Base-by-base conservation (phyloP, 1,140 invertebrate species). In the Drosophila guanche region DNA sequence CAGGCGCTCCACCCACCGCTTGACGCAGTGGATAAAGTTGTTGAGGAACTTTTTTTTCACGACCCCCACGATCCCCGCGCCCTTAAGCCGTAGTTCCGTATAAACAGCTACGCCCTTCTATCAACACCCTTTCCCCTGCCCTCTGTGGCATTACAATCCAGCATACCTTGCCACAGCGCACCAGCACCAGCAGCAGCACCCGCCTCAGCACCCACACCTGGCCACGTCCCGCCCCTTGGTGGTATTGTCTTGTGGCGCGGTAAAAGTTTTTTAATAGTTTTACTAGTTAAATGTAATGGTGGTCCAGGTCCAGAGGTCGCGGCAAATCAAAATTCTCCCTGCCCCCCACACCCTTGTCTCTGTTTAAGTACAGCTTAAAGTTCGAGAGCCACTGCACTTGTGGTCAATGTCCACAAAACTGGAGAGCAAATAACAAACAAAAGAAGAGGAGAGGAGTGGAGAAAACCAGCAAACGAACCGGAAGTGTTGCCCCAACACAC, bases 401-500 rank as follows among this genome's bases (percentile, higher is more conserved):
- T 81, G 79, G 79, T 68, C 74, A 77, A 53, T 77, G 68, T 40
- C 60, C 60, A 61, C 25, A 42, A 52, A 14, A 61, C 22, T 42
- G 33, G 42, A 1, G 0, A 52, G 42, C 25, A 37, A 47, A n/a
- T 23, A 57, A 37, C 41, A n/a, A 42, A 14, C 40, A 45, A 43
- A 22, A 54, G 0, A 14, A 4, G 8, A 12, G 41, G 43, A 14
- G 5, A 33, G 37, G 43, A 14, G 5, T 25, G 37, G 43, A 50
- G 45, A 45, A 41, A 7, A 46, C 47, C 40, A 25, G 48, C 57
- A 56, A 41, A 12, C 42, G 41, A 63, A 76, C 81, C 81, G 80
- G 80, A 86, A 86, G 63, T 73, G 50, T 86, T 80, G 72, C 62
- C 67, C 70, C 79, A 73, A 53, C 66, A 70, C 54, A 60, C 47